Evolutionary conservation across 1,140 invertebrate species (phyloP).

Genomic region (Ridgeia piscesae): DNA sequence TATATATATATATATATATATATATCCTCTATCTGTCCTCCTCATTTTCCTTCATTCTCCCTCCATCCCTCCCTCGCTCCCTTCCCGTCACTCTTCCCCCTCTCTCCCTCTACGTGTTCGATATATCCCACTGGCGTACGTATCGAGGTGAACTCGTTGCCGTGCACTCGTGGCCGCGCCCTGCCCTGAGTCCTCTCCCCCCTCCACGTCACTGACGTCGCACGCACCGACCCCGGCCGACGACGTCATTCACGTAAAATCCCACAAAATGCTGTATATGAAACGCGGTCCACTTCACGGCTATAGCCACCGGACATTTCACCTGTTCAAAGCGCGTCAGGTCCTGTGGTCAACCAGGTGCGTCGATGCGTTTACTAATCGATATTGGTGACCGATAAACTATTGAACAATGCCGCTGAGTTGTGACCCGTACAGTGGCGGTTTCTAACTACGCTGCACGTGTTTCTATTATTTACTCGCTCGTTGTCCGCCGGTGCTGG

Average conservation of each 20-base stretch:
- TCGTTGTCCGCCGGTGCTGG: background rate
- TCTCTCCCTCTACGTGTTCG: too few species aligned
- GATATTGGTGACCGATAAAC: background rate
- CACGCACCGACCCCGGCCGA: background rate
- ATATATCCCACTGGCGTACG: background rate
- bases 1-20: too few species aligned
- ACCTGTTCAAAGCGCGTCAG: background rate
- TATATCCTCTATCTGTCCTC: too few species aligned
- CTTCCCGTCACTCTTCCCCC: too few species aligned
- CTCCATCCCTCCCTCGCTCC: too few species aligned
- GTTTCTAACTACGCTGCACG: background rate
- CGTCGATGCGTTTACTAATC: background rate
- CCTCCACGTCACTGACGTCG: background rate
- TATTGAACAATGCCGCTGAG: background rate
- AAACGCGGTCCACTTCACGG: background rate
- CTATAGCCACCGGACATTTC: background rate
- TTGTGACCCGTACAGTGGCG: background rate
- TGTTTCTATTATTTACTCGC: background rate
- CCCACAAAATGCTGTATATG: background rate
- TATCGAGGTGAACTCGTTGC: background rate
- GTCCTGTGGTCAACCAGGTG: background rate
- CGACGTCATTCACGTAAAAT: background rate
- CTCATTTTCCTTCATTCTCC: too few species aligned
- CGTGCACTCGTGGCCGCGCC: background rate
- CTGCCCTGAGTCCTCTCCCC: too few species aligned